Conservation (phyloP, 2,888 invertebrate species). For the Andrena haemorrhoa region DNA sequence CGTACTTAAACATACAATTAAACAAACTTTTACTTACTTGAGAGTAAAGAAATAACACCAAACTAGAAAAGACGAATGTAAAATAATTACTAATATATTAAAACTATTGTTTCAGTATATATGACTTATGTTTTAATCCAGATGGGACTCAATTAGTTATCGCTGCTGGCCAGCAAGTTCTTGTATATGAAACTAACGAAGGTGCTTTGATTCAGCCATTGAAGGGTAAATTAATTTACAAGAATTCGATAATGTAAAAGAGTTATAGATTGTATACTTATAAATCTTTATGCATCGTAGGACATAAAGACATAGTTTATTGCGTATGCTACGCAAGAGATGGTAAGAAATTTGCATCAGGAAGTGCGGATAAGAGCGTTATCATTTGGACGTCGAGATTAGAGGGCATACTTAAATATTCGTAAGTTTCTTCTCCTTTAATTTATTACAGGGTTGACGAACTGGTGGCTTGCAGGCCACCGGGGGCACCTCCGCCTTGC, state of each 20-base stretch:
- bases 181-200: constrained; percentile 97
- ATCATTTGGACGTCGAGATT: constrained; percentile 99
- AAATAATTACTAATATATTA: constrained; percentile 4
- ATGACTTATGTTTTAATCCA: constrained; percentile 97
- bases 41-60: too few species aligned
- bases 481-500: too few species aligned
- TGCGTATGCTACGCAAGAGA: constrained; percentile 96
- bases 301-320: constrained; percentile 97
- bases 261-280: not conserved
- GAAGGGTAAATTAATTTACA: constrained; percentile 87
- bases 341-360: constrained; percentile 98
- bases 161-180: constrained; percentile 96
- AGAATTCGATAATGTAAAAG: not conserved
- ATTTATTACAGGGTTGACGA: too few species aligned
- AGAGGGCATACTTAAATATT: constrained; percentile 97
- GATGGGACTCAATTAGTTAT: constrained; percentile 97
- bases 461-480: too few species aligned
- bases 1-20: too few species aligned
- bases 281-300: constrained; percentile 71
- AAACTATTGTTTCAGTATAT: constrained; percentile 89
- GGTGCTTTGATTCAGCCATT: constrained; percentile 96
- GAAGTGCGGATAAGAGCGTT: constrained; percentile 98
- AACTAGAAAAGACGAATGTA: not conserved
- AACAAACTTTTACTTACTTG: too few species aligned
- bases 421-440: constrained; percentile 87